Evolutionary conservation across 2,888 invertebrate species (phyloP).

Genomic region (Mesopsocus fuscifrons): DNA sequence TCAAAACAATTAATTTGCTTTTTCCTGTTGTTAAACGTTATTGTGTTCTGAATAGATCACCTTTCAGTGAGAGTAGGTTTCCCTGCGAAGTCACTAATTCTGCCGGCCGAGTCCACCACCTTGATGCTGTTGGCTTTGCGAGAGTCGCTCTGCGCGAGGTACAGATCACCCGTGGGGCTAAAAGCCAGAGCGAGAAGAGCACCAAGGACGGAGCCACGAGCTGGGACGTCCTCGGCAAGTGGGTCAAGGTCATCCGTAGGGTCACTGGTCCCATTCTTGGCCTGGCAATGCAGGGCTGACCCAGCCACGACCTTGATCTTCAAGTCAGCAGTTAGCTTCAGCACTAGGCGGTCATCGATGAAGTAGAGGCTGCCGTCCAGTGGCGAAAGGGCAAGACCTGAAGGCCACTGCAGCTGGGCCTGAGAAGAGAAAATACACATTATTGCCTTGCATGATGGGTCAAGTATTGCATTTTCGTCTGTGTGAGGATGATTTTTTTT

Average conservation of each 20-base stretch:
- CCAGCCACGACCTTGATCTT: conserved; percentile 88
- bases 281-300: conserved; percentile 77
- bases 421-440: no score
- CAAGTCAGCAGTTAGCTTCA: conserved; percentile 79
- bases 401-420: conserved; percentile 93
- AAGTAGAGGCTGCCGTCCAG: conserved; percentile 88
- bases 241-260: conserved; percentile 2
- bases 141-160: conserved; percentile 84
- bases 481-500: background rate
- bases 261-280: conserved; percentile 25
- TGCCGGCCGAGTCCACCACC: conserved; percentile 74
- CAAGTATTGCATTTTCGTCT: background rate
- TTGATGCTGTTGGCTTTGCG: conserved; percentile 64
- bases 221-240: conserved; percentile 19
- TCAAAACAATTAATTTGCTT: no score
- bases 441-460: conserved; percentile 1
- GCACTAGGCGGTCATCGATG: conserved; percentile 82
- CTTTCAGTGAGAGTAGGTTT: no score
- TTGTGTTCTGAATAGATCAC: no score
- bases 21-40: no score
- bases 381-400: conserved; percentile 85
- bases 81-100: conserved; percentile 85
- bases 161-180: conserved; percentile 78
- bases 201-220: conserved; percentile 43
- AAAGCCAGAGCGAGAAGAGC: conserved; percentile 80